phyloP scores from a whole-genome alignment of 2,888 invertebrate species.

The Gastracanthus pulcherrimus region DNA sequence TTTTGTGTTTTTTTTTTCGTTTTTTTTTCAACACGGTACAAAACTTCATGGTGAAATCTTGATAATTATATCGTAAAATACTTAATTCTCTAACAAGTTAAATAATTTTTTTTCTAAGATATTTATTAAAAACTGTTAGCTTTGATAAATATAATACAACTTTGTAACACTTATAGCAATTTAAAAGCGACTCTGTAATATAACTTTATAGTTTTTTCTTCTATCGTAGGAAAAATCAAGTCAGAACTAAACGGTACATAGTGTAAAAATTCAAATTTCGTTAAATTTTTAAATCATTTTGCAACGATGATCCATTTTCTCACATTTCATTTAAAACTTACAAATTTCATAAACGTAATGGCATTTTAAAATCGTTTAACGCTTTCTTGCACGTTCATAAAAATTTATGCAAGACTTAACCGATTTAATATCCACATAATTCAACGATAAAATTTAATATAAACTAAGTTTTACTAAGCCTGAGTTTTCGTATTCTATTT shows the following conservation, averaged over 20 bases:
- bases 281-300: slow-evolving; percentile 29
- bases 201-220: slow-evolving; percentile 25
- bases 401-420: slow-evolving; percentile 7
- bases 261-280: slow-evolving; percentile 32
- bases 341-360: slow-evolving; percentile 29
- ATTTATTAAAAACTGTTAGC: slow-evolving; percentile 58
- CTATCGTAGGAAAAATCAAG: slow-evolving; percentile 38
- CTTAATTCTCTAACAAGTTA: slow-evolving; percentile 52
- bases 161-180: slow-evolving; percentile 58
- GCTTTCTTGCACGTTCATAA: slow-evolving; percentile 15
- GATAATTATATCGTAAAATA: slow-evolving; percentile 50
- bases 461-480: not conserved
- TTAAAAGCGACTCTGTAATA: slow-evolving; percentile 54
- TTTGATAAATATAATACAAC: slow-evolving; percentile 58
- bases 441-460: slow-evolving; percentile 13
- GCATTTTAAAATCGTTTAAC: slow-evolving; percentile 48
- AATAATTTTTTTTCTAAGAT: slow-evolving; percentile 54
- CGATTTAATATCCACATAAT: slow-evolving; percentile 10
- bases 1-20: slow-evolving; percentile 20
- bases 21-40: slow-evolving; percentile 50
- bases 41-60: slow-evolving; percentile 51
- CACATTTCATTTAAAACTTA: slow-evolving; percentile 14
- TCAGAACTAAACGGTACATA: slow-evolving; percentile 24
- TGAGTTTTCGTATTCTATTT: slow-evolving; percentile 2
- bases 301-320: slow-evolving; percentile 40